Evolutionary conservation across 1,140 invertebrate species (phyloP).

Genomic region (Zaprionus taronus): DNA sequence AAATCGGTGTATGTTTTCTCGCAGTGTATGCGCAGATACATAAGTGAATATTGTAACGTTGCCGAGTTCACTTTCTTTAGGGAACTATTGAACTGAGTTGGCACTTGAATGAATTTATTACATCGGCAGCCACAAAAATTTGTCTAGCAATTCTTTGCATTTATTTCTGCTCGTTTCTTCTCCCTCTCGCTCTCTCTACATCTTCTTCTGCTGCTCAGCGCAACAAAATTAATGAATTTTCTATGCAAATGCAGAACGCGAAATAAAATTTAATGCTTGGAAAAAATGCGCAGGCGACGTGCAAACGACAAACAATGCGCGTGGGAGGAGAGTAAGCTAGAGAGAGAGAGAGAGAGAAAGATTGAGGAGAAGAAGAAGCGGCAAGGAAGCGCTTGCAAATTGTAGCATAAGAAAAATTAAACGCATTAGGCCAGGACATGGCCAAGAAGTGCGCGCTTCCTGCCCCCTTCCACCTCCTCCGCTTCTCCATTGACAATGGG

Average conservation of each 20-base stretch:
- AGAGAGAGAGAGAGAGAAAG: background rate
- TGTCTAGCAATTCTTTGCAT: constrained; percentile 65
- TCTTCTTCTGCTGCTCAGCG: constrained; percentile 30
- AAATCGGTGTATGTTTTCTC: background rate
- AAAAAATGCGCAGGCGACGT: constrained; percentile 73
- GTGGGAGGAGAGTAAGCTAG: background rate
- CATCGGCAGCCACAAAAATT: constrained; percentile 69
- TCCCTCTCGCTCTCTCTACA: background rate
- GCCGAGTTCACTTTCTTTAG: constrained; percentile 58
- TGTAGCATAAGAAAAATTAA: constrained; percentile 79
- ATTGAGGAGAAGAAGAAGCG: too few relatives aligned
- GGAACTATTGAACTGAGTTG: constrained; percentile 46
- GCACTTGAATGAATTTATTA: constrained; percentile 66
- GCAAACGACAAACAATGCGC: constrained; percentile 50
- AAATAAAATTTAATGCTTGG: constrained; percentile 79
- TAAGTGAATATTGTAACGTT: constrained; percentile 40
- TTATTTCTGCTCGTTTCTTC: constrained; percentile 22
- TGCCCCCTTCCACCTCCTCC: background rate
- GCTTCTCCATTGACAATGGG: constrained; percentile 7
- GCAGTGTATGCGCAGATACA: constrained; percentile 5
- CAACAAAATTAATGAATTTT: constrained; percentile 79
- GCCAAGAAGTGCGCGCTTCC: constrained; percentile 44
- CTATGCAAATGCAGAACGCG: constrained; percentile 76
- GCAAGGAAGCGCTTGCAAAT: constrained; percentile 48
- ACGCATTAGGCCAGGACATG: constrained; percentile 64